Conservation (phyloP, 2,113 vertebrate genomes). For the Phrynocephalus versicolor region DNA sequence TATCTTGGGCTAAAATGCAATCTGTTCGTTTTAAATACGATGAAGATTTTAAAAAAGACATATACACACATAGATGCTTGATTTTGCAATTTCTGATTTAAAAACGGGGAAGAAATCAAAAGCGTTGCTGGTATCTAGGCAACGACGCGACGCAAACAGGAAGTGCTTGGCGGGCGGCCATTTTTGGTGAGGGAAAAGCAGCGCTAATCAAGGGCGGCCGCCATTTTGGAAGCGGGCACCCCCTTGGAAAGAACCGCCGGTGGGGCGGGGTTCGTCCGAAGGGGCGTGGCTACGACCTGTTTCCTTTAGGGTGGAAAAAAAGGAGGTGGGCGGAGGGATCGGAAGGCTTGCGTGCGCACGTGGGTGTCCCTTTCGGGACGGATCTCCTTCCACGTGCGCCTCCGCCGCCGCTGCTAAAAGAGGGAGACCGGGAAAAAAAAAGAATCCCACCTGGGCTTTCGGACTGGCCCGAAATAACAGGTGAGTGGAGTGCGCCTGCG, state of each 20-base stretch:
- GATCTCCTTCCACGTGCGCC: neutral
- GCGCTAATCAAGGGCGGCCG: no score
- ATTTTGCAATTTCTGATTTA: no score
- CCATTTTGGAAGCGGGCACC: neutral
- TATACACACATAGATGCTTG: no score
- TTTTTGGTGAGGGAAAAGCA: neutral
- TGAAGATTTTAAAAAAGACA: no score
- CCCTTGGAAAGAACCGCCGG: neutral
- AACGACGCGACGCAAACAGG: neutral
- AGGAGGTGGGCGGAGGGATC: neutral
- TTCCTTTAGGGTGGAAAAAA: neutral
- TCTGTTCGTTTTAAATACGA: no score
- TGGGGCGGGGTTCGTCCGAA: neutral
- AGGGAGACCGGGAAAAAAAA: slow-evolving; percentile 1
- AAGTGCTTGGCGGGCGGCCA: neutral
- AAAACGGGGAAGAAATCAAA: neutral
- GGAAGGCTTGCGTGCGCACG: neutral
- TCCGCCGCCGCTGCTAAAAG: neutral
- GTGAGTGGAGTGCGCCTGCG: neutral
- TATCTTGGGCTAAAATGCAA: no score
- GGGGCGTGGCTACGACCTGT: neutral
- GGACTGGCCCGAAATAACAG: fast-evolving
- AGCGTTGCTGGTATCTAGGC: neutral
- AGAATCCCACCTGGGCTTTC: neutral
- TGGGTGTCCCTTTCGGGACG: no score